Conservation (phyloP, 2,888 invertebrate species). For the Arrhopalites spinosus region DNA sequence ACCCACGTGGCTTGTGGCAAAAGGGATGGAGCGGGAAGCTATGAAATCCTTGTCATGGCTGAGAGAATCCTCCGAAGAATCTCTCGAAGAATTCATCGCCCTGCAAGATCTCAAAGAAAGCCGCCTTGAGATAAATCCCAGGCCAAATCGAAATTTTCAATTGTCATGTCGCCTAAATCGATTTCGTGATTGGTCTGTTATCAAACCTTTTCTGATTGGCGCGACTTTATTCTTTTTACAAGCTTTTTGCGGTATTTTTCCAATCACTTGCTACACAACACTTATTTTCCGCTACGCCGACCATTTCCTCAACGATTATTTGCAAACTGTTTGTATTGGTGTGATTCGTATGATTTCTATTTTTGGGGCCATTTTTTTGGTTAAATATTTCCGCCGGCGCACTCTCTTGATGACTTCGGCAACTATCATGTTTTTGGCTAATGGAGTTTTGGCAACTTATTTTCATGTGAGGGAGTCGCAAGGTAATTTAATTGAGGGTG, state of each 20-base stretch:
- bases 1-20: conserved; percentile 52
- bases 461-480: conserved; percentile 47
- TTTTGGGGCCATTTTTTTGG: conserved; percentile 49
- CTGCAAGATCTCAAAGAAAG: conserved; percentile 54
- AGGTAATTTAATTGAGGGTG: conserved; percentile 10
- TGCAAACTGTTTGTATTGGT: conserved; percentile 52
- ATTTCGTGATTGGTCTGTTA: conserved; percentile 41
- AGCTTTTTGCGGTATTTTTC: conserved; percentile 55
- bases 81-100: conserved; percentile 52
- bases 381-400: conserved; percentile 48
- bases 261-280: conserved; percentile 54
- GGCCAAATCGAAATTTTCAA: not conserved
- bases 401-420: conserved; percentile 49
- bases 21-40: conserved; percentile 42
- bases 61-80: conserved; percentile 49
- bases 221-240: conserved; percentile 51
- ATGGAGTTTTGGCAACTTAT: conserved; percentile 48
- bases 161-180: conserved; percentile 20
- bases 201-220: conserved; percentile 48
- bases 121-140: conserved; percentile 2
- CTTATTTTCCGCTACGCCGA: conserved; percentile 54
- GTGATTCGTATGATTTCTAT: conserved; percentile 52
- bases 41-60: conserved; percentile 52
- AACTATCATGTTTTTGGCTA: conserved; percentile 48
- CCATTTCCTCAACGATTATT: conserved; percentile 51